phyloP scores from a whole-genome alignment of 2,113 vertebrate genomes.

The Dinomys branickii region DNA sequence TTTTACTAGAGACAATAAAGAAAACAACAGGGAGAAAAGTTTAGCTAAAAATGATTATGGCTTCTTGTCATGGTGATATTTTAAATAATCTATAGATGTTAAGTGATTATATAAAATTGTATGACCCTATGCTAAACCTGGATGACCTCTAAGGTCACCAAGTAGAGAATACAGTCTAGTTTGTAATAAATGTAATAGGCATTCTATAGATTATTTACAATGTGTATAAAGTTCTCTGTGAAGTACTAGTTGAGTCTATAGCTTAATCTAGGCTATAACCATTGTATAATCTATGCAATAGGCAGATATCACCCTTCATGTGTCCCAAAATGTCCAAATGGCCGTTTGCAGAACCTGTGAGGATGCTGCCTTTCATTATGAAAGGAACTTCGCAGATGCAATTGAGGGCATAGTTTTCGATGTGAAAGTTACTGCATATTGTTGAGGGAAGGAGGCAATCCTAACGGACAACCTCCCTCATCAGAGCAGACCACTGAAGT shows the following conservation, averaged over 20 bases:
- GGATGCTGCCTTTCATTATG: neutral
- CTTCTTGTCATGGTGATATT: neutral
- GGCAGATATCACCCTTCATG: neutral
- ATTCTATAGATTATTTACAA: neutral
- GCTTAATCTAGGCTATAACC: neutral
- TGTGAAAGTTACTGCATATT: neutral
- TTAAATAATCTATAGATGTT: neutral
- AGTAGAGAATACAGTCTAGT: neutral
- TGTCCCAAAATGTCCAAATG: neutral
- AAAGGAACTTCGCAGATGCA: constrained; percentile 2
- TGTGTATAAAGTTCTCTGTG: neutral
- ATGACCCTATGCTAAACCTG: neutral
- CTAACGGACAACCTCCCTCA: neutral
- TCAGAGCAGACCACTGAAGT: neutral
- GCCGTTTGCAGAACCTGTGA: neutral
- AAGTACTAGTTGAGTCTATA: neutral
- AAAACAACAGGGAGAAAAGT: neutral
- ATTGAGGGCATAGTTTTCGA: neutral
- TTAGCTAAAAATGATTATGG: neutral
- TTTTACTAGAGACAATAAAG: neutral
- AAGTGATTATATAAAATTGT: neutral
- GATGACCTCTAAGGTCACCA: neutral
- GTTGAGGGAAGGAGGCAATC: neutral
- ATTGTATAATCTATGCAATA: neutral
- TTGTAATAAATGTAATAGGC: neutral